Evolutionary conservation across 2,113 vertebrate species (phyloP).

Genomic region (Muntiacus reevesi): DNA sequence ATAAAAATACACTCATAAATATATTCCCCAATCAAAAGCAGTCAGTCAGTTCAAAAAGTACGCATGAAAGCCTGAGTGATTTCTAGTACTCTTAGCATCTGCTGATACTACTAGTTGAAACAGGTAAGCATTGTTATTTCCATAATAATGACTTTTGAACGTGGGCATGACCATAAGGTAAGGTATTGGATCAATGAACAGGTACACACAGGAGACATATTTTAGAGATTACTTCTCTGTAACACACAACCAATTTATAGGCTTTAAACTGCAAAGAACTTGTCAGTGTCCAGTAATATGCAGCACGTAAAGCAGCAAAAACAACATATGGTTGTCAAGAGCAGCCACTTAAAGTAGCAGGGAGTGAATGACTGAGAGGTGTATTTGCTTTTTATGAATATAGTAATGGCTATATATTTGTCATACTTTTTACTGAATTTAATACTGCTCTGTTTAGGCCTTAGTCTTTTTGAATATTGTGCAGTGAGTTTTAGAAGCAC

Average conservation of each 20-base stretch:
- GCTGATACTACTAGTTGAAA: constrained; percentile 18
- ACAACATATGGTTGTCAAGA: constrained; percentile 39
- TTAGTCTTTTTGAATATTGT: not conserved
- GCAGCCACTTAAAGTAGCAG: not conserved
- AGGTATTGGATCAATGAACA: constrained; percentile 51
- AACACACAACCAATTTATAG: constrained; percentile 33
- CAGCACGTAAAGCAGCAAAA: constrained; percentile 21
- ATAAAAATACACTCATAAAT: constrained; percentile 16
- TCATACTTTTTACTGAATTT: not conserved
- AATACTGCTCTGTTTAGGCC: not conserved
- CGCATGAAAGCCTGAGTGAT: not conserved
- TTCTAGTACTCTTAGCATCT: constrained; percentile 38
- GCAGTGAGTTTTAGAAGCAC: not conserved
- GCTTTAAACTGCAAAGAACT: not conserved
- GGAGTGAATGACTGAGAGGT: not conserved
- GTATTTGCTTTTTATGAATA: not conserved
- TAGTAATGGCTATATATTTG: not conserved
- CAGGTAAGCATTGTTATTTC: constrained; percentile 3
- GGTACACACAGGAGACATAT: constrained; percentile 32
- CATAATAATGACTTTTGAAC: constrained; percentile 40
- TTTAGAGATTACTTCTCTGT: constrained; percentile 34
- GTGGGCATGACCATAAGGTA: constrained; percentile 45
- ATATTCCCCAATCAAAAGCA: constrained; percentile 35
- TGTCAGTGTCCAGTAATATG: constrained; percentile 10
- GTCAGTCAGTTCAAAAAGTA: constrained; percentile 3